Percentiles rank a stretch among this genome's conserved stretches.
Evolutionary conservation across 2,888 invertebrate genomes (phyloP).

Genomic region (Stenoptilia bipunctidactyla): DNA sequence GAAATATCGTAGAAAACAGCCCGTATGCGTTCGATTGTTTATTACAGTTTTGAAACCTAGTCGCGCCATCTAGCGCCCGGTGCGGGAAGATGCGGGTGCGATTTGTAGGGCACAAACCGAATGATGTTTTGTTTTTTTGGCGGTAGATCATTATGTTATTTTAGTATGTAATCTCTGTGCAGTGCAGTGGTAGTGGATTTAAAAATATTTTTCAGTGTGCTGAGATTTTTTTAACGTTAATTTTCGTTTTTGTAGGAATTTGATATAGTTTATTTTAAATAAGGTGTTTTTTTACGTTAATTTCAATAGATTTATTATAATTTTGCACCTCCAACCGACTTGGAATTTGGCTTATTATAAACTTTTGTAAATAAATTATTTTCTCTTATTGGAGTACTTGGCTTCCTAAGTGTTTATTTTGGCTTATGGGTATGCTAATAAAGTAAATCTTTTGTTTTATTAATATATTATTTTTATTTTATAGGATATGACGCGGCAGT

Average conservation of each 20-base stretch:
- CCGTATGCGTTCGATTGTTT: neutral
- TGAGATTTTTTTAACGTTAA: too few relatives aligned
- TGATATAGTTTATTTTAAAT: neutral
- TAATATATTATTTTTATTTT: constrained; percentile 40
- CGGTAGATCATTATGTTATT: neutral
- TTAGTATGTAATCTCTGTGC: too few relatives aligned
- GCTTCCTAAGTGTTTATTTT: constrained; percentile 10
- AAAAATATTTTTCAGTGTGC: too few relatives aligned
- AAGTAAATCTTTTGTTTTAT: constrained; percentile 10
- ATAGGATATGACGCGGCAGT: constrained; percentile 70
- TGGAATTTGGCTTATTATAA: constrained; percentile 7
- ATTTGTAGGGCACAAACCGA: neutral
- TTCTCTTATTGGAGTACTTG: constrained; percentile 16
- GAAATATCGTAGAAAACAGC: neutral
- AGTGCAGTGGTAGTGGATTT: too few relatives aligned
- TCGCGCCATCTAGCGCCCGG: neutral
- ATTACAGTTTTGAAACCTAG: neutral
- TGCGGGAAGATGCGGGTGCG: neutral
- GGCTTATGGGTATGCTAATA: constrained; percentile 5
- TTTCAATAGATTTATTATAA: neutral
- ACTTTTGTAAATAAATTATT: constrained; percentile 1
- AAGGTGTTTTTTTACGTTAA: neutral
- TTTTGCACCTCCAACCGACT: neutral
- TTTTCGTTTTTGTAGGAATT: too few relatives aligned
- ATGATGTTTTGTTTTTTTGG: neutral